Conservation (phyloP, 53 echinoderm and acorn worm species). For the Actinopyga echinites region DNA sequence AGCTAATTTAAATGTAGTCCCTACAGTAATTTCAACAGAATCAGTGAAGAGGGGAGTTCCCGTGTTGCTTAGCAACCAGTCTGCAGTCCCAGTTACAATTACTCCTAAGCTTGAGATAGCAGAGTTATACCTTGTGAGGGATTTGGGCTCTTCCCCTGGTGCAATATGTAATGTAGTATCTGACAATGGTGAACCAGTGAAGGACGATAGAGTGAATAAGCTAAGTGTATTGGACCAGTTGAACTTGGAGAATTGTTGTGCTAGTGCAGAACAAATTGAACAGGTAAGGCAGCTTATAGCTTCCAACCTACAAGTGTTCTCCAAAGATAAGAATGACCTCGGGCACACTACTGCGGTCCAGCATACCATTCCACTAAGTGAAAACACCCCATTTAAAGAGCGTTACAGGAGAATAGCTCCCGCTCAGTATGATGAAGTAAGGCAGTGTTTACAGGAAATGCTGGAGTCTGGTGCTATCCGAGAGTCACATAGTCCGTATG, state of each 20-base stretch:
- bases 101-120: neutral
- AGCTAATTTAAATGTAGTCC: neutral
- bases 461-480: conserved; percentile 34
- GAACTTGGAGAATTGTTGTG: neutral
- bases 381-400: conserved; percentile 46
- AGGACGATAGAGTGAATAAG: no score
- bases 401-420: conserved; percentile 52
- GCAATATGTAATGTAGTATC: no score
- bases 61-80: neutral
- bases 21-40: neutral
- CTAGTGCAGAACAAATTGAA: neutral
- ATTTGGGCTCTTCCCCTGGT: neutral
- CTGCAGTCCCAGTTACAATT: neutral
- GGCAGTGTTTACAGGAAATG: conserved; percentile 41
- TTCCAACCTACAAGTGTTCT: neutral
- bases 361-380: conserved; percentile 50
- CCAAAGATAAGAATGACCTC: conserved; percentile 27
- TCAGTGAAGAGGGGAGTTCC: neutral
- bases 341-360: conserved; percentile 25
- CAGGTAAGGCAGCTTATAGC: neutral
- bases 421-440: conserved; percentile 49
- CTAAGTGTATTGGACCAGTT: neutral
- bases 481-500: conserved; percentile 55
- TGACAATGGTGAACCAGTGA: no score
- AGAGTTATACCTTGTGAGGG: neutral